These are phyloP conservation scores for Amphimallon solstitiale DNA, from an alignment of 2,888 invertebrate genomes.

Conservation along the genomic window DNA sequence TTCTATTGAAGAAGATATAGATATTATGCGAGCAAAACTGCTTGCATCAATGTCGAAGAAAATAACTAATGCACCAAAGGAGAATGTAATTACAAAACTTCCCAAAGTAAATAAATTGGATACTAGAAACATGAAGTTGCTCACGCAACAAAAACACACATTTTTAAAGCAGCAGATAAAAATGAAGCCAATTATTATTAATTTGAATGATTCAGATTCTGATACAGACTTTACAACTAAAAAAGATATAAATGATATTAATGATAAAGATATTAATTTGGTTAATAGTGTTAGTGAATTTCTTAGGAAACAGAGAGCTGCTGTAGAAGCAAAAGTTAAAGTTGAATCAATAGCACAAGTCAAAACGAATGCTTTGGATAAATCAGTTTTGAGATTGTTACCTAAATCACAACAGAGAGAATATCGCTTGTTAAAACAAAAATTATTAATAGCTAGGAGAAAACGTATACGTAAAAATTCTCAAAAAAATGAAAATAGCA, in stretches of 20 bases:
- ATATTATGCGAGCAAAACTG: constrained; percentile 69
- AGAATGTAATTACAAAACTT: background rate
- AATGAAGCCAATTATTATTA: constrained; percentile 60
- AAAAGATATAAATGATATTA: constrained; percentile 20
- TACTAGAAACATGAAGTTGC: constrained; percentile 8
- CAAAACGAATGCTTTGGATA: constrained; percentile 45
- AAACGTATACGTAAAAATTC: constrained; percentile 32
- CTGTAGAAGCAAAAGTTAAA: constrained; percentile 55
- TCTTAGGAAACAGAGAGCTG: constrained; percentile 58
- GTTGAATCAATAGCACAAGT: background rate
- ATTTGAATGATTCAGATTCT: constrained; percentile 58
- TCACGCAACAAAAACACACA: constrained; percentile 29
- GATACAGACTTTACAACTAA: constrained; percentile 50
- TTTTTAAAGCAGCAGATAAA: constrained; percentile 30
- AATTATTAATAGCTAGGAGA: constrained; percentile 54
- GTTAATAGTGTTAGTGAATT: constrained; percentile 55
- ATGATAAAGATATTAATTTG: constrained; percentile 33
- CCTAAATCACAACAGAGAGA: constrained; percentile 60
- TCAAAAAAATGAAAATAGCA: constrained; percentile 16
- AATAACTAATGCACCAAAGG: constrained; percentile 56
- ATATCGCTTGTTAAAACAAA: constrained; percentile 58
- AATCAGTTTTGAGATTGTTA: constrained; percentile 58
- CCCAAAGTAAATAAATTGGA: background rate
- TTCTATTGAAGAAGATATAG: constrained; percentile 70
- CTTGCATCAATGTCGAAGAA: constrained; percentile 71